Base-by-base conservation (phyloP, 2,113 vertebrate species). In the Eupsittula cactorum region DNA sequence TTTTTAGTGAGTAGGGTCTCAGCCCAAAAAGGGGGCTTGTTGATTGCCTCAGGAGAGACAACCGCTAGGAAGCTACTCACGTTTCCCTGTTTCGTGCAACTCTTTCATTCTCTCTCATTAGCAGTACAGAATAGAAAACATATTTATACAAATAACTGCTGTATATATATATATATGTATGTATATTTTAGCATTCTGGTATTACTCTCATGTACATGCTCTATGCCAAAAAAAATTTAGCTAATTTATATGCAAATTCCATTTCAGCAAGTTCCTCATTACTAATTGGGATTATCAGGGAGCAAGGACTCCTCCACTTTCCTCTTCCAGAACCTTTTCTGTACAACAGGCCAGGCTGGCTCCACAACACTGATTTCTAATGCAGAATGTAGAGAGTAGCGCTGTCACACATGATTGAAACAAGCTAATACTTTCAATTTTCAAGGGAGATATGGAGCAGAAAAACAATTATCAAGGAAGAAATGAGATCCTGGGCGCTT, bases 391-490 rank as follows among this genome's bases (percentile, higher is more conserved):
- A 64, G 52, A 85, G 46, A 86, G 50, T 46, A 76, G 42, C 31
- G 24, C 63, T 82, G 73, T 82, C 92, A 94, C 46, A 94, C 35
- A 82, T 60, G 76, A 96, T 19, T 88, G 88, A 93, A 94, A 93
- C 62, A 81, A 92, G 52, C n/a, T 86, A 93, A 94, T 84, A 76
- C 47, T 52, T 91, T 94, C 88, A 76, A 81, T 95, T 93, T 94
- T 93, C 76, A 93, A 82, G 76, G 88, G 80, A 95, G 64, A 92
- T 95, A 63, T 7, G 11, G 28, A 92, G 69, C 64, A 94, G 80
- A 92, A 74, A 96, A 95, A 95, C 79, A 94, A 90, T 96, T 88
- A 96, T 92, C 80, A 78, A 81, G 55, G 60, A 94, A 93, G 82
- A 96, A 95, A 93, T 83, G 79, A 92, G 82, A 93, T 92, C 79